Percentiles rank a stretch among this genome's conserved stretches.
Conservation (phyloP, 2,888 invertebrate species). For the Copidosoma aretas region DNA sequence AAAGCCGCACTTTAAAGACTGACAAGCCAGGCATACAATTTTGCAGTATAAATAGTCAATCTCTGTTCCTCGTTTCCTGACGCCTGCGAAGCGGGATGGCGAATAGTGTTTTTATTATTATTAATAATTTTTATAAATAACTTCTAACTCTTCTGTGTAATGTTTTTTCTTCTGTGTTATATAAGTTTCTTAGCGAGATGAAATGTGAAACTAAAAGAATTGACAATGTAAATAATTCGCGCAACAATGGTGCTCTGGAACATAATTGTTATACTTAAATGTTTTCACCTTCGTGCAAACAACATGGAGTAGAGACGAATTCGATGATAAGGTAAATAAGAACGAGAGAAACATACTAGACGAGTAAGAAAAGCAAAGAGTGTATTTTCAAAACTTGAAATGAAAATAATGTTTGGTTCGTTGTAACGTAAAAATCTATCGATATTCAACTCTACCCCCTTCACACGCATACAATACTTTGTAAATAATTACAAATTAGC, state of each 20-base stretch:
- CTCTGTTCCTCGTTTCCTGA: constrained; percentile 60
- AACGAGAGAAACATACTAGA: constrained; percentile 6
- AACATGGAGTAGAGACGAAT: not conserved
- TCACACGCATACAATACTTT: constrained; percentile 7
- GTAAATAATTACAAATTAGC: constrained; percentile 36
- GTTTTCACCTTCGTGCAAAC: not conserved
- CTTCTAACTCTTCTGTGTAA: constrained; percentile 45
- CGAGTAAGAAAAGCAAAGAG: constrained; percentile 17
- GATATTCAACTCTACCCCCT: constrained; percentile 28
- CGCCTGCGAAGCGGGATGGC: constrained; percentile 47
- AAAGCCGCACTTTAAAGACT: constrained; percentile 48
- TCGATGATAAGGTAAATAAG: constrained; percentile 1
- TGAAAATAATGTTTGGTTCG: constrained; percentile 20
- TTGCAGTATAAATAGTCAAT: constrained; percentile 60
- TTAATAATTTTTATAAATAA: constrained; percentile 24
- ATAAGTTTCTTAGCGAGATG: constrained; percentile 28
- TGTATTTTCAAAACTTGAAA: constrained; percentile 12
- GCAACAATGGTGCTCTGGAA: constrained; percentile 39
- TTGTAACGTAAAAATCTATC: constrained; percentile 29
- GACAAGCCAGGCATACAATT: constrained; percentile 58
- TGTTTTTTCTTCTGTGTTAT: constrained; percentile 35
- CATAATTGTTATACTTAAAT: constrained; percentile 10
- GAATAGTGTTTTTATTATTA: constrained; percentile 39
- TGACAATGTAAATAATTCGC: constrained; percentile 36
- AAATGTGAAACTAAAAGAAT: not conserved